These are phyloP conservation scores for Holothuria glaberrima DNA, from an alignment of 35 echinoderm and acorn worm species.

Conservation along the genomic window DNA sequence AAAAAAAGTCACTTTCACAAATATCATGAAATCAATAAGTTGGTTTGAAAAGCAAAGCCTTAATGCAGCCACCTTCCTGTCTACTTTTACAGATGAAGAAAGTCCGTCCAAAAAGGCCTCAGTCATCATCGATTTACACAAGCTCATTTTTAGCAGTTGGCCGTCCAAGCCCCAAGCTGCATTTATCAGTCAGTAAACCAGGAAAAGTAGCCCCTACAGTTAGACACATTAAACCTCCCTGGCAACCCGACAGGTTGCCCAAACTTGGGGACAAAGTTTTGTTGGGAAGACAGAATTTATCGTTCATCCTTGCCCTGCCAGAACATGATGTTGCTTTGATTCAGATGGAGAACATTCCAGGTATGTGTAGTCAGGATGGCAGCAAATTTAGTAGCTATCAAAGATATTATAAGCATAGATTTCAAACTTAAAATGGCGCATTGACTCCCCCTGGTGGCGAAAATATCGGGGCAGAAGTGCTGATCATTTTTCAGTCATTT, in stretches of 20 bases:
- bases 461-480: no score
- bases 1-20: no score
- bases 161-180: constrained; percentile 67
- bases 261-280: constrained; percentile 86
- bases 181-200: constrained; percentile 25
- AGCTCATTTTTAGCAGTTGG: constrained; percentile 77
- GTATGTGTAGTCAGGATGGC: no score
- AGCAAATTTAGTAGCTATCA: no score
- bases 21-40: no score
- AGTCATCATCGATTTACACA: constrained; percentile 80
- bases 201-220: constrained; percentile 30
- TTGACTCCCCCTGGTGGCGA: no score
- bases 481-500: no score
- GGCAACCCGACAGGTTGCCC: constrained; percentile 61
- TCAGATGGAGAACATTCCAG: constrained; percentile 89
- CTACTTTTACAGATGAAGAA: constrained; percentile 61
- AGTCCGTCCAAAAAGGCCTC: constrained; percentile 77
- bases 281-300: constrained; percentile 87
- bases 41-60: no score
- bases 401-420: no score
- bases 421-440: no score
- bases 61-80: background rate
- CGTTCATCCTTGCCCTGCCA: constrained; percentile 88
- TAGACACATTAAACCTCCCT: constrained; percentile 9
- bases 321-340: constrained; percentile 87